Base-by-base conservation (phyloP, 2,797 vertebrate species). In the Catharus ustulatus region DNA sequence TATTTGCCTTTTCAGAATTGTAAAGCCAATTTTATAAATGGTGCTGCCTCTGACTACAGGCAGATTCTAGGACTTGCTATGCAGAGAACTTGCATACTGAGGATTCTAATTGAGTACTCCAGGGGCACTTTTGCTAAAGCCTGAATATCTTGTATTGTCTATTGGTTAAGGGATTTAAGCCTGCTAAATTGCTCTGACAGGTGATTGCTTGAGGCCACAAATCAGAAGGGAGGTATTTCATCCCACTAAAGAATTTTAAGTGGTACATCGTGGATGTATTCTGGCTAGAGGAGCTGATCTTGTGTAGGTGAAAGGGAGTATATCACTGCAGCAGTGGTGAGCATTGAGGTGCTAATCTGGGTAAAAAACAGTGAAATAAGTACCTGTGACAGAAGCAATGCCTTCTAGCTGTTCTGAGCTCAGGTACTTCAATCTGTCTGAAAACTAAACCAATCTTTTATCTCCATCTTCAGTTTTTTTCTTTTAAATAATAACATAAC, bases 181-280 rank as follows among this genome's bases (percentile, higher is more conserved):
- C 52, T 57, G 26, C 54, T 81, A 30, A 83, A 88, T 71, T 77
- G 54, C 55, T 27, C 40, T 86, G 54, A 87, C 64, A 63, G 73
- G 69, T 90, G 72, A 80, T 61, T 94, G 88, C 85, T 86, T 36
- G 85, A 86, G 79, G 88, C 61, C 29, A 36, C 61, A 80, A 83
- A 87, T 81, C 30, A 11, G n/a, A 86, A 80, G 13, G 30, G 64
- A 79, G 48, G 55, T 49, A 17, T 84, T 90, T 90, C 38, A 64
- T 85, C 72, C 87, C 42, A 61, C 55, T 73, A 5, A 91, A 69
- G 90, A 88, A 81, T 95, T 94, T 91, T 85, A 95, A 94, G 79
- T 93, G 52, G 59, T 80, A 15, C 55, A 79, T 89, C 63, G 45
- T 21, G 32, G 55, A 54, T 59, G 36, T 29, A 48, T 67, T 49